Evolutionary conservation across 1,140 invertebrate species (phyloP).

Genomic region (Bombus ignitus): DNA sequence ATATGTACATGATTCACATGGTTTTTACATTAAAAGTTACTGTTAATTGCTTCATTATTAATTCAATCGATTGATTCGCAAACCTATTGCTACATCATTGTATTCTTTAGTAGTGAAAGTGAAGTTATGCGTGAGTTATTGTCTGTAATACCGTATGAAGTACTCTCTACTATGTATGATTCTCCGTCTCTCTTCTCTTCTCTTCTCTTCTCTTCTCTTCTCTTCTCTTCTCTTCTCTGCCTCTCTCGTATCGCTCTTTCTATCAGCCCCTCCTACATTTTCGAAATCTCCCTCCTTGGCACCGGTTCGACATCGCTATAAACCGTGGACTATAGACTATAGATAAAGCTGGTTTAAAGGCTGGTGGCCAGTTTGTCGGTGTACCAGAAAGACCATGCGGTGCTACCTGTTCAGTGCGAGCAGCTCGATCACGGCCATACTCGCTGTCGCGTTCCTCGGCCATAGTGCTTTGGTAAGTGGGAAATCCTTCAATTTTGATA

Average conservation of each 20-base stretch:
- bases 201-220: too few relatives aligned
- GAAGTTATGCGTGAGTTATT: too few relatives aligned
- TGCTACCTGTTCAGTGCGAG: constrained; percentile 43
- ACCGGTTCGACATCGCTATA: neutral
- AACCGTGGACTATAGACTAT: neutral
- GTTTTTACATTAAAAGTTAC: neutral
- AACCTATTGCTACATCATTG: neutral
- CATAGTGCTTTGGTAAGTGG: constrained; percentile 37
- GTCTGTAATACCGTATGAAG: too few relatives aligned
- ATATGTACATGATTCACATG: neutral
- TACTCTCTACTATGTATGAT: neutral
- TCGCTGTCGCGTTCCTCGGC: constrained; percentile 25
- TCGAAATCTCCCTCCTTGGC: constrained; percentile 28
- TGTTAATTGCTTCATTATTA: neutral
- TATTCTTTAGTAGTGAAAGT: neutral
- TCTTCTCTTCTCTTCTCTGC: constrained; percentile 28
- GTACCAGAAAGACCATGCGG: constrained; percentile 56
- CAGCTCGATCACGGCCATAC: constrained; percentile 12
- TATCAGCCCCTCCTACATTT: constrained; percentile 28
- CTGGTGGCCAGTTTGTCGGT: constrained; percentile 16
- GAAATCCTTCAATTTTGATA: neutral
- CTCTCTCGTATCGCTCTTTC: neutral
- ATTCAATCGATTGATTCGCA: neutral
- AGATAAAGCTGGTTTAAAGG: constrained; percentile 53
- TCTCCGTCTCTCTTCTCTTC: constrained; percentile 40